Percentiles rank a stretch among this genome's conserved stretches.
Evolutionary conservation across 2,113 vertebrate species (phyloP).

Genomic region (Rissa tridactyla): DNA sequence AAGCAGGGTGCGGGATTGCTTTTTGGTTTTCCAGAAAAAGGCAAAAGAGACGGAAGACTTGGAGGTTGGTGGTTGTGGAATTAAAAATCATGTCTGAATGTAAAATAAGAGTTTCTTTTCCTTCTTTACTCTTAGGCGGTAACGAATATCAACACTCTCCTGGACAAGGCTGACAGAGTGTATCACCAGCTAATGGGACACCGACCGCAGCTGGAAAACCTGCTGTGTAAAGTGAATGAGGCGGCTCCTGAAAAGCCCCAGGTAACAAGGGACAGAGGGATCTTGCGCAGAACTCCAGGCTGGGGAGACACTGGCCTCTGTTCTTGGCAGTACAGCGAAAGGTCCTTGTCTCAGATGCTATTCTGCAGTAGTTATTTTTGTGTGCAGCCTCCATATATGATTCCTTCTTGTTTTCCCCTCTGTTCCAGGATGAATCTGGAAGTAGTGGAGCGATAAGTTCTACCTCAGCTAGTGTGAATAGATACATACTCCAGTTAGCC

Average conservation of each 20-base stretch:
- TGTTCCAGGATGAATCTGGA: constrained; percentile 87
- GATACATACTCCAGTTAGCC: constrained; percentile 97
- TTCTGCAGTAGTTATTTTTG: neutral
- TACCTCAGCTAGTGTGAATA: constrained; percentile 93
- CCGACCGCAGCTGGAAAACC: constrained; percentile 91
- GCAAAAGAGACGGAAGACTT: neutral
- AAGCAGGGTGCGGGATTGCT: neutral
- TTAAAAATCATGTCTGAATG: neutral
- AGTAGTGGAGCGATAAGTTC: constrained; percentile 87
- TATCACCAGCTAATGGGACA: constrained; percentile 99
- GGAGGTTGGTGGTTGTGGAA: neutral
- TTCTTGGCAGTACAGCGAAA: neutral
- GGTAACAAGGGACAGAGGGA: constrained; percentile 61
- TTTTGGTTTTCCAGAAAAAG: neutral
- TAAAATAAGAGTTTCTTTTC: neutral
- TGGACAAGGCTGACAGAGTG: constrained; percentile 97
- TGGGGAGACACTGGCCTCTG: neutral
- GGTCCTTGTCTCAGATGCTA: neutral
- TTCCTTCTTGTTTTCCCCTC: neutral
- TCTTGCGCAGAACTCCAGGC: neutral
- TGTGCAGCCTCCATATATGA: neutral
- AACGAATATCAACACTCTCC: constrained; percentile 95
- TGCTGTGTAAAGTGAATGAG: constrained; percentile 96
- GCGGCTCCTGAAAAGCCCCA: constrained; percentile 97
- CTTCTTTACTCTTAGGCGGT: constrained; percentile 82